phyloP scores from a whole-genome alignment of 1,140 invertebrate genomes.

The Scaptodrosophila lebanonensis region DNA sequence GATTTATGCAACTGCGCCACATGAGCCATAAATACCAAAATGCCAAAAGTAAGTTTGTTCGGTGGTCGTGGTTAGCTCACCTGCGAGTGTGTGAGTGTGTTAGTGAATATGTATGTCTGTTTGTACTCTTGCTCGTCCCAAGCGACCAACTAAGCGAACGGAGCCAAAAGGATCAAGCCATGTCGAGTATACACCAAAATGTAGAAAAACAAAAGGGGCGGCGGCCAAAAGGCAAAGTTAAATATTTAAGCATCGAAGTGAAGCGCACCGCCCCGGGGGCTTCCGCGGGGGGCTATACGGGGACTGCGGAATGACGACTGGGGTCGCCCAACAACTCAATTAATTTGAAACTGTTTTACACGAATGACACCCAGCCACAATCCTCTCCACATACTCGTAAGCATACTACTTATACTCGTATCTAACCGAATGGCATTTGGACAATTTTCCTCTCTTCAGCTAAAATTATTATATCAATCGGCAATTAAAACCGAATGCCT shows the following conservation, averaged over 20 bases:
- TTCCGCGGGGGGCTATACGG: too few species aligned
- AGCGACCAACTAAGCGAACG: slow-evolving; percentile 72
- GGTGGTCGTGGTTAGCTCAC: slow-evolving; percentile 4
- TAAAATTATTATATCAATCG: too few species aligned
- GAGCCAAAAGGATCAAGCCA: slow-evolving; percentile 58
- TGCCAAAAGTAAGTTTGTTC: slow-evolving; percentile 62
- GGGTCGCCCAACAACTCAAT: slow-evolving; percentile 61
- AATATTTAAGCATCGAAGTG: slow-evolving; percentile 65
- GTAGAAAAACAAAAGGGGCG: slow-evolving; percentile 49
- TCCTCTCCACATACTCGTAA: too few species aligned
- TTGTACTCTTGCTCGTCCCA: slow-evolving; percentile 39
- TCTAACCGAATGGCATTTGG: slow-evolving; percentile 4
- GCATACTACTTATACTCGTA: too few species aligned
- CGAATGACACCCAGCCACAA: too few species aligned
- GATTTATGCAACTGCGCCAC: slow-evolving; percentile 75
- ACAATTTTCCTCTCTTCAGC: slow-evolving; percentile 2
- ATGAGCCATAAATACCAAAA: slow-evolving; percentile 75
- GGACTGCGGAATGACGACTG: too few species aligned
- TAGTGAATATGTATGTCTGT: slow-evolving; percentile 10
- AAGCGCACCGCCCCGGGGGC: too few species aligned
- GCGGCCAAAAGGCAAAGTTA: slow-evolving; percentile 47
- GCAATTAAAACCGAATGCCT: too few species aligned
- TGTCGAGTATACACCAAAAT: slow-evolving; percentile 12
- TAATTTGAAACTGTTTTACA: slow-evolving; percentile 54
- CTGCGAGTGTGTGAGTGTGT: not conserved